A percentile compares a stretch with the other conserved stretches of the same genome.
Conservation (phyloP, 2,113 vertebrate species). For the Prunella himalayana region DNA sequence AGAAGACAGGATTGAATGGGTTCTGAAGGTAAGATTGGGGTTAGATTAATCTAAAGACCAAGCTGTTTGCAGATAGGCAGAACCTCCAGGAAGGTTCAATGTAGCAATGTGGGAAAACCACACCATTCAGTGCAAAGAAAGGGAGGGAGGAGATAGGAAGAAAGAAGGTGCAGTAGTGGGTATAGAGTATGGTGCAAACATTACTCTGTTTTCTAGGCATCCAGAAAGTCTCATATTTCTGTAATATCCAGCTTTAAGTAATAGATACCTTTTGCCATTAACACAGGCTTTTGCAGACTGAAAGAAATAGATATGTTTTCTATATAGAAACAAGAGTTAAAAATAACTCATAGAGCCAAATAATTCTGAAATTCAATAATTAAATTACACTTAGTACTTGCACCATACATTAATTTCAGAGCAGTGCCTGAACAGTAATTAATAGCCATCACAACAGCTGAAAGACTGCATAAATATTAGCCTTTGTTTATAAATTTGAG, state of each 20-base stretch:
- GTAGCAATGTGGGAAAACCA: neutral
- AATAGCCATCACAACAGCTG: neutral
- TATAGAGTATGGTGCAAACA: neutral
- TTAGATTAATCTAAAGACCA: neutral
- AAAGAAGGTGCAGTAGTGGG: neutral
- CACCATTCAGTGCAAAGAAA: neutral
- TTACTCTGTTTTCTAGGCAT: neutral
- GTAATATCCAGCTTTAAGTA: neutral
- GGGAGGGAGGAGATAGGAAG: neutral
- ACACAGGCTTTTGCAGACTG: neutral
- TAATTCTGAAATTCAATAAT: neutral
- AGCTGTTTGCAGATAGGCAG: neutral
- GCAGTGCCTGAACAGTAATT: neutral
- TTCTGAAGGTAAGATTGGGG: neutral
- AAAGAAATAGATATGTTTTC: neutral
- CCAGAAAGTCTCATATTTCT: neutral
- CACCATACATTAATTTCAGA: neutral
- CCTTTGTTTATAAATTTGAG: neutral
- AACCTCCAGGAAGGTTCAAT: neutral
- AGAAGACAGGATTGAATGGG: neutral
- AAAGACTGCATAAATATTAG: neutral
- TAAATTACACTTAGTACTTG: neutral
- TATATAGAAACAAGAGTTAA: neutral
- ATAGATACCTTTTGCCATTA: neutral
- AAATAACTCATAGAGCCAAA: neutral